Conservation (phyloP, 2,888 invertebrate genomes). For the Cancer borealis region DNA sequence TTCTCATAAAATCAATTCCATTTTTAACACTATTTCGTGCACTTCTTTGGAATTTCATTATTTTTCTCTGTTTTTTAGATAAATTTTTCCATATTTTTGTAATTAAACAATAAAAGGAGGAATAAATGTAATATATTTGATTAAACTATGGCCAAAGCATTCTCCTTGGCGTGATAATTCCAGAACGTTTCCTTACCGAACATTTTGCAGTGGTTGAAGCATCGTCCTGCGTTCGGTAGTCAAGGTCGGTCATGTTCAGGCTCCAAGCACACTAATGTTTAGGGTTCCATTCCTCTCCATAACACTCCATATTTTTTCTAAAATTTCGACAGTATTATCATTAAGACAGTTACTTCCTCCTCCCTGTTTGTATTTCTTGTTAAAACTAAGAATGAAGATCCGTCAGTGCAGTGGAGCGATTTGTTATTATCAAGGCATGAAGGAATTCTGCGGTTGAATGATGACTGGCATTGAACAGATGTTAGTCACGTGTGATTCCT, state of each 20-base stretch:
- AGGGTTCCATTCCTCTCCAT: background rate
- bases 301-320: background rate
- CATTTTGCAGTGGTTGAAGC: background rate
- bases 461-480: background rate
- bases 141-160: background rate
- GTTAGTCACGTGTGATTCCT: background rate
- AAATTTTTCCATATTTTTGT: background rate
- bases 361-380: background rate
- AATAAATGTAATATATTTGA: no score
- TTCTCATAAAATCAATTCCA: no score
- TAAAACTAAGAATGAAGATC: background rate
- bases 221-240: background rate
- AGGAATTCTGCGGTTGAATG: conserved; percentile 1
- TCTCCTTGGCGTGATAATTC: background rate
- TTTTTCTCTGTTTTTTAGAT: background rate
- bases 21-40: no score
- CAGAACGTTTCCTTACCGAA: background rate
- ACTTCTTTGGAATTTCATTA: background rate
- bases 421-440: background rate
- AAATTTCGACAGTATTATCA: no score
- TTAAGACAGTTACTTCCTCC: background rate
- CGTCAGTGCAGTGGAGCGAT: background rate
- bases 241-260: background rate
- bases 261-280: background rate
- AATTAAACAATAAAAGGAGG: no score